These are phyloP conservation scores for Gorsachius magnificus DNA, from an alignment of 2,797 vertebrate genomes.

Conservation along the genomic window DNA sequence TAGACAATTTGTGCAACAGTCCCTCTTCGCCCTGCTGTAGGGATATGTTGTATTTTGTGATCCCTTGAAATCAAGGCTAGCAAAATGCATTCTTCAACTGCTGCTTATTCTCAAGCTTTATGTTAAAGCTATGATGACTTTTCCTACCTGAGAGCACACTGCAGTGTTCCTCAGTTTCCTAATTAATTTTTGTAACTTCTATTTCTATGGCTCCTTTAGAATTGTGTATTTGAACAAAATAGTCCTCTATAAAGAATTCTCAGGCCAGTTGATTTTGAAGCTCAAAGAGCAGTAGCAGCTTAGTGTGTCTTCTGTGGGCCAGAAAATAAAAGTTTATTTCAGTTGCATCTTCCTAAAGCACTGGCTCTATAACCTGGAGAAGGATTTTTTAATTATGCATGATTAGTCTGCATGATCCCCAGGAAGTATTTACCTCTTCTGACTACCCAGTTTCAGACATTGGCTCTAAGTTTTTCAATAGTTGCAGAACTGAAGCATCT, in stretches of 20 bases:
- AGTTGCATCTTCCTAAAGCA: background rate
- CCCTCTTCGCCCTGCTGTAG: background rate
- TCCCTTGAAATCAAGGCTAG: background rate
- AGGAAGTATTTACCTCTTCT: background rate
- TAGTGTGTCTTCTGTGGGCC: background rate
- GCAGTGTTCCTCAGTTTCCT: background rate
- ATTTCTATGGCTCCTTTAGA: background rate
- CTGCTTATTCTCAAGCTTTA: background rate
- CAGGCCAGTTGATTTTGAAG: background rate
- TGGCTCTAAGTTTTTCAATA: background rate
- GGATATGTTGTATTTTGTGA: background rate
- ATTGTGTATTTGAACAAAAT: background rate
- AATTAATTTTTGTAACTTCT: background rate
- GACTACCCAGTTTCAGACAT: background rate
- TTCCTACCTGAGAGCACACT: background rate
- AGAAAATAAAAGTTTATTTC: background rate
- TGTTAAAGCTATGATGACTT: background rate
- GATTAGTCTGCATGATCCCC: background rate
- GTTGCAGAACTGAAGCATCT: background rate
- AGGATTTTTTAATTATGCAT: background rate
- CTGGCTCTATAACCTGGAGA: background rate
- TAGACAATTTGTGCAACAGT: background rate
- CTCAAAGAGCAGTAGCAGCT: background rate
- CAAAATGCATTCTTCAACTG: background rate
- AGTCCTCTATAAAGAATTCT: background rate